Base-by-base conservation (phyloP, 2,797 vertebrate genomes). In the Cheirogaleus major region DNA sequence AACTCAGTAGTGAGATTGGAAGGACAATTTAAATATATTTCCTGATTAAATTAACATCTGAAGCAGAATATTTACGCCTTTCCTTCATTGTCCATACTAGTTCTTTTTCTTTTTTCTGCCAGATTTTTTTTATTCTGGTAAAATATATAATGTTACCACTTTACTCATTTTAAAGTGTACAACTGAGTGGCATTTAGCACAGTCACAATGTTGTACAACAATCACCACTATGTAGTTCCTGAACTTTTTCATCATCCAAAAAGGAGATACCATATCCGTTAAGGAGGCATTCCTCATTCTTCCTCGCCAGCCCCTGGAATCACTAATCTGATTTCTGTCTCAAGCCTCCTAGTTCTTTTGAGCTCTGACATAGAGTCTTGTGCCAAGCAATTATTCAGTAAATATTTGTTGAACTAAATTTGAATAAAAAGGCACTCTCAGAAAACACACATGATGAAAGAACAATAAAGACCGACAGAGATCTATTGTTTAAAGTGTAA, bases 11-110 rank as follows among this genome's bases (percentile, higher is more conserved):
- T 57, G 65, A 79, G 55, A 75, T 27, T 59, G 27, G 69, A 78
- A 95, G 86, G 35, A 83, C 41, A 82, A 93, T 80, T 92, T 93
- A 81, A 96, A 89, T 43, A 73, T 38, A 65, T 35, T 95, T 93
- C 67, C 57, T 85, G 20, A 89, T 75, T 85, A 95, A 75, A 83
- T 59, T 5, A 91, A 89, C 32, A 93, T 73, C 45, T 80, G n/a
- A 92, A 94, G n/a, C 41, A 14, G 61, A 86, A 59, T 52, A 91
- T 61, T 38, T 89, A 20, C 50, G 63, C 27, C 32, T 84, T 22
- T 80, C 30, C 17, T 95, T 70, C 12, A n/a, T 30, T 55, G 57
- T 83, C 35, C 18, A 25, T n/a, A 52, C 14, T 73, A 48, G 22
- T n/a, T 94, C 5, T 73, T 78, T 92, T 79, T 84, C 63, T 38